These are phyloP conservation scores for Micromys minutus DNA, from an alignment of 2,113 vertebrate species.

Conservation along the genomic window DNA sequence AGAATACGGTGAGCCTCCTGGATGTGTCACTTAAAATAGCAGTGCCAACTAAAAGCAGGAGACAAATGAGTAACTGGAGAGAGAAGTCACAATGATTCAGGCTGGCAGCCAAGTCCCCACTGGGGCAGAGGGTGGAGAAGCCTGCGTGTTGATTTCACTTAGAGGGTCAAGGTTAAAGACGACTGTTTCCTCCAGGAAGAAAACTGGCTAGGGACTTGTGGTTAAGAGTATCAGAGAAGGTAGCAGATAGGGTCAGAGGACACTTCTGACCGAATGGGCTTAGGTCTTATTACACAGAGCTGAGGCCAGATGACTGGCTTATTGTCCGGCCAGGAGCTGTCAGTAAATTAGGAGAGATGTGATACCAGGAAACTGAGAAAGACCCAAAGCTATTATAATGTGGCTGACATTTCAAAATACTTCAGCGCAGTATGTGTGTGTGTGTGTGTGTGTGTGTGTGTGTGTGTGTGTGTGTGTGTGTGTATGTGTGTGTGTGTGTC, in stretches of 20 bases:
- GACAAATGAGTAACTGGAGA: neutral
- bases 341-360: neutral
- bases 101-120: neutral
- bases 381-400: neutral
- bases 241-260: neutral
- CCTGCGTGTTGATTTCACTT: neutral
- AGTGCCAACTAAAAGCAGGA: neutral
- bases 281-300: constrained; percentile 25
- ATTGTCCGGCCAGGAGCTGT: constrained; percentile 9
- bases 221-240: constrained; percentile 39
- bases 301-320: neutral
- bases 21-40: neutral
- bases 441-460: neutral
- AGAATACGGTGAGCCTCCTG: neutral
- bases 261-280: constrained; percentile 31
- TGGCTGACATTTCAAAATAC: constrained; percentile 45
- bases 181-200: constrained; percentile 31
- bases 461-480: neutral
- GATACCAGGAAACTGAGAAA: neutral
- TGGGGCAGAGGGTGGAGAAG: neutral
- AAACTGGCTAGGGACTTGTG: constrained; percentile 29
- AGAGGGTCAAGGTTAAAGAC: constrained; percentile 18
- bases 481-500: neutral
- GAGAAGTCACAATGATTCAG: neutral
- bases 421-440: neutral